Evolutionary conservation across 2,888 invertebrate genomes (phyloP), one percentile per base, ranked within the genome.

Genomic region (Melieria omissa): DNA sequence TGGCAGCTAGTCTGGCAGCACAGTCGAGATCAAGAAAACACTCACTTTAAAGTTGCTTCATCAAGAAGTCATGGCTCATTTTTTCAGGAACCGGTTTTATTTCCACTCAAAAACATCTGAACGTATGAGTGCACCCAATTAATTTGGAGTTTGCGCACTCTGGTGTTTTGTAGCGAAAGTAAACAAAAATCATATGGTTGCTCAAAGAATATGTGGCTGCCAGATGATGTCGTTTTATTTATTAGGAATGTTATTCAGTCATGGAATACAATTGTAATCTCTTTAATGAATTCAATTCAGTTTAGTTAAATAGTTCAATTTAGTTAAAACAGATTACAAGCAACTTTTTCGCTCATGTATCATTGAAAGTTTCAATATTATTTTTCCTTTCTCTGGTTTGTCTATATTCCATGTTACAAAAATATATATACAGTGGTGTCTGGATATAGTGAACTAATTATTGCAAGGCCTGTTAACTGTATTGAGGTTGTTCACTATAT

Each of bases 101-200:
- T 29, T 57, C 3, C 57, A 16, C 29, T 57, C 29, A 57, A 57
- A 4, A 10, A 4, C 5, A 14, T 57, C 16, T 10, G 29, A 14
- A 14, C 29, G 4, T 16, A 14, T 57, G 57, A 10, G 29, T 52
- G 52, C 14, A 14, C 14, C 29, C 29, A 29, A 29, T 29, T 29
- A 29, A 14, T 57, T 12, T 6, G 14, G 57, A 14, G 57, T 57
- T 6, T 57, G 57, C 57, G 57, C 57, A 57, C 57, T 57, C 57
- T 57, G 16, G 14, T 29, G 57, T 57, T 57, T 29, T 14, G 9
- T 57, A 57, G 57, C 57, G 10, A 57, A 57, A 29, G 57, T 57
- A 57, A 57, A 57, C 57, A 57, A 12, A 14, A 57, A 57, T 57
- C 57, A 57, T 57, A 57, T 57, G 57, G 5, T 57, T 8, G 29